phyloP scores from a whole-genome alignment of 2,113 vertebrate species.

The Callionymus lyra region DNA sequence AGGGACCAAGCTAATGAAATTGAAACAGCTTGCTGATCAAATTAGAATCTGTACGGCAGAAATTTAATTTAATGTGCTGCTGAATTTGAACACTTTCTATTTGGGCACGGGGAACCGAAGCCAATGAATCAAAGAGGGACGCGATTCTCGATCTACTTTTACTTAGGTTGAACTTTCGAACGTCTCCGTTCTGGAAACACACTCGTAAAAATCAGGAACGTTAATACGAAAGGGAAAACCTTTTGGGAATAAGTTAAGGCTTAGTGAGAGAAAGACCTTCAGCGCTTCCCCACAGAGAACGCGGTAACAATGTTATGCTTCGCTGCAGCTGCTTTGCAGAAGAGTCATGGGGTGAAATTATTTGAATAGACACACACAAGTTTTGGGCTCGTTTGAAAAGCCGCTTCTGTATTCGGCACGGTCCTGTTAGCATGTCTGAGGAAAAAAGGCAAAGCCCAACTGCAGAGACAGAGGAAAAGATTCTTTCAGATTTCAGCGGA shows the following conservation, averaged over 20 bases:
- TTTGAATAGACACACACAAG: slow-evolving; percentile 45
- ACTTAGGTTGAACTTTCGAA: slow-evolving; percentile 21
- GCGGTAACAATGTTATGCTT: slow-evolving; percentile 34
- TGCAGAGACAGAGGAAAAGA: slow-evolving; percentile 15
- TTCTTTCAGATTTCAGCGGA: slow-evolving; percentile 3
- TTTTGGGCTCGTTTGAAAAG: slow-evolving; percentile 44
- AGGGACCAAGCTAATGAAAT: slow-evolving; percentile 69
- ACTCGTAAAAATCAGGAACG: background rate
- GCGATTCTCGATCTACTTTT: slow-evolving; percentile 20
- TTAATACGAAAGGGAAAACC: background rate
- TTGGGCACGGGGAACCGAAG: slow-evolving; percentile 59
- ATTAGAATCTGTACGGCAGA: slow-evolving; percentile 67
- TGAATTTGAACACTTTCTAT: slow-evolving; percentile 68
- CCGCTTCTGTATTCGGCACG: slow-evolving; percentile 32
- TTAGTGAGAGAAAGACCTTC: slow-evolving; percentile 14
- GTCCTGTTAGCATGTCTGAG: slow-evolving; percentile 17
- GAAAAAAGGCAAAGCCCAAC: slow-evolving; percentile 37
- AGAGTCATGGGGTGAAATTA: slow-evolving; percentile 33
- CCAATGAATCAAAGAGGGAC: slow-evolving; percentile 48
- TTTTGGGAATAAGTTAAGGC: slow-evolving; percentile 1
- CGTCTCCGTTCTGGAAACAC: slow-evolving; percentile 5
- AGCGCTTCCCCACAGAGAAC: slow-evolving; percentile 18
- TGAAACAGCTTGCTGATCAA: slow-evolving; percentile 66
- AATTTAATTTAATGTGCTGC: slow-evolving; percentile 74
- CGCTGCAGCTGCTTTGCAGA: slow-evolving; percentile 24